Base-by-base conservation (phyloP, 1,140 invertebrate species). In the Papilio machaon region DNA sequence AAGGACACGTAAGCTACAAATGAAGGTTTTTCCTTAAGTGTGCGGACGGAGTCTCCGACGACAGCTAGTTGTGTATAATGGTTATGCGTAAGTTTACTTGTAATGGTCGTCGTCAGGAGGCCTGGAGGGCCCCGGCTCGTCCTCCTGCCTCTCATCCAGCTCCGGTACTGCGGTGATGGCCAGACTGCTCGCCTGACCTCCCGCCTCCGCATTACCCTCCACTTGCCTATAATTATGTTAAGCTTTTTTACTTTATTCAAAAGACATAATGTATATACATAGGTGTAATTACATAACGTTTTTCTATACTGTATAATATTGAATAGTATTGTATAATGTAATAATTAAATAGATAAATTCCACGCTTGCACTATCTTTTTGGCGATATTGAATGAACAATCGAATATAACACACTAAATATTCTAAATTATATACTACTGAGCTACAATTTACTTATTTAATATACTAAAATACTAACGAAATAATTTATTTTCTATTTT, bases 41-140 rank as follows among this genome's bases (percentile, higher is more conserved):
- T 2, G 23, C 23, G 23, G 23, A 30, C 23, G 23, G 0, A 1
- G 23, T 30, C 23, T 30, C 23, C 23, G 23, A 30, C 2, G 23
- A 30, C 23, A 30, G 23, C 23, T 30, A 30, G 47, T 49, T 11
- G 47, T 15, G 0, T 49, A 17, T 17, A 58, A 7, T 58, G 9
- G 13, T 6, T 58, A 15, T n/a, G 17, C 8, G 2, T 58, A 52
- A 79, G 13, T 81, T 78, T 85, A 94, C 92, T 92, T 91, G 84
- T 91, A 94, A 82, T 94, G 91, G 58, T 92, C 92, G 38, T 93
- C 92, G 2, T 93, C 90, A 5, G 82, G 47, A 13, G 84, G 80
- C 74, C 89, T 93, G 9, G 91, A 93, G 7, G 92, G 90, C 2
- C 92, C 91, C 0, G 88, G 81, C 47, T 87, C 84, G 23, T 84